A percentile compares a stretch with the other conserved stretches of the same genome.
Conservation (phyloP, 2,797 vertebrate species). For the Dendrocincla fuliginosa region DNA sequence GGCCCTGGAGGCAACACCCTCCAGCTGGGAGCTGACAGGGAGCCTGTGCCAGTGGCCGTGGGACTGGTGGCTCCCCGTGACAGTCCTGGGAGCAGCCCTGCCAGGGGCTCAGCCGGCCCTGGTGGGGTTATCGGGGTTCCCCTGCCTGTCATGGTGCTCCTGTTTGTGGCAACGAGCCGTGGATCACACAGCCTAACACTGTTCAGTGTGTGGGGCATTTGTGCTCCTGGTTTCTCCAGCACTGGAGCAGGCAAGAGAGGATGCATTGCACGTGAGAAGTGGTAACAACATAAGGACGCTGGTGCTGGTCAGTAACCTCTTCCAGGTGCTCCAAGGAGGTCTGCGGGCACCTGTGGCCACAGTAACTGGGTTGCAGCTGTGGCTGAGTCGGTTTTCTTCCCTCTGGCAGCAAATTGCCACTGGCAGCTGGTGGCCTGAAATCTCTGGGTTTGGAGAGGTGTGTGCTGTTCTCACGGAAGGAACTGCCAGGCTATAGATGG, state of each 20-base stretch:
- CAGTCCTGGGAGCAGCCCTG: neutral
- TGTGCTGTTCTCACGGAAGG: neutral
- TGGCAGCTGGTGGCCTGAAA: neutral
- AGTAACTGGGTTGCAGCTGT: neutral
- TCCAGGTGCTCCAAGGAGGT: neutral
- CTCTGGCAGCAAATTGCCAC: neutral
- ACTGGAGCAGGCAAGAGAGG: neutral
- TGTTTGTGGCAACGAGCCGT: rapidly evolving
- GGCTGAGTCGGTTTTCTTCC: rapidly evolving
- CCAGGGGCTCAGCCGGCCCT: neutral
- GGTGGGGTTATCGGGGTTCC: rapidly evolving
- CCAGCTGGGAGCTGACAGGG: neutral
- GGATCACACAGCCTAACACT: rapidly evolving
- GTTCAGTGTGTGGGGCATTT: rapidly evolving
- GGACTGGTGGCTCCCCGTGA: neutral
- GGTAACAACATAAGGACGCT: rapidly evolving
- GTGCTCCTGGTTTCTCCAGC: neutral
- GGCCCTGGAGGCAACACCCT: neutral
- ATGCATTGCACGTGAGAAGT: rapidly evolving
- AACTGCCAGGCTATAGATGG: neutral
- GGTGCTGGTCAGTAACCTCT: rapidly evolving
- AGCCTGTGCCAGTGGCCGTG: rapidly evolving
- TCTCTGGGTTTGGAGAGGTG: neutral
- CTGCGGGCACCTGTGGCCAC: neutral
- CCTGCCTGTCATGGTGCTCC: rapidly evolving